These are phyloP conservation scores for Slavum lentiscoides DNA, from an alignment of 2,888 invertebrate genomes.

Conservation along the genomic window DNA sequence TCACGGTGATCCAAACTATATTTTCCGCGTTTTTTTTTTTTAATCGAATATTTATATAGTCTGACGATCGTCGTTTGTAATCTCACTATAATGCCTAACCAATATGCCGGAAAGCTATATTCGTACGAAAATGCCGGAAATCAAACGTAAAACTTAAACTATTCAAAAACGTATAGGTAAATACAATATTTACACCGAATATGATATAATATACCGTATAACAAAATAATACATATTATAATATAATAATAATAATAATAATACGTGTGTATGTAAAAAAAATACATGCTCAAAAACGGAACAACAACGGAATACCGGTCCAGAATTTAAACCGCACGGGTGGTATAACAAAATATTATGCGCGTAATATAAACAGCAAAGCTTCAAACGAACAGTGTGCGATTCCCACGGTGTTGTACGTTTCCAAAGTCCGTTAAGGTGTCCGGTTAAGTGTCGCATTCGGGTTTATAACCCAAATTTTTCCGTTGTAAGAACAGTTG, in stretches of 20 bases:
- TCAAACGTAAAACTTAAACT: constrained; percentile 20
- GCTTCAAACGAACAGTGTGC: neutral
- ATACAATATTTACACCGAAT: neutral
- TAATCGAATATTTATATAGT: neutral
- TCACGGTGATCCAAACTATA: constrained; percentile 4
- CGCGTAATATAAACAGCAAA: neutral
- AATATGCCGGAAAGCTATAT: constrained; percentile 47
- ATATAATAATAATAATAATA: neutral
- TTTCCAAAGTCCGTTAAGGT: neutral
- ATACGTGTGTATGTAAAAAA: neutral
- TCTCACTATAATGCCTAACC: constrained; percentile 50
- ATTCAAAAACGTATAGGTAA: constrained; percentile 22
- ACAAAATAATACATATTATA: constrained; percentile 20
- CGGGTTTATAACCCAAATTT: constrained; percentile 67
- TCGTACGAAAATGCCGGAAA: constrained; percentile 34
- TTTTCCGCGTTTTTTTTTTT: neutral
- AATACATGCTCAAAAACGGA: constrained; percentile 3
- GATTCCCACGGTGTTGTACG: neutral
- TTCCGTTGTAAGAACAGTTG: constrained; percentile 80
- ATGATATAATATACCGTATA: neutral
- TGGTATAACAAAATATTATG: neutral
- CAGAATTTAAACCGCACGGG: constrained; percentile 7
- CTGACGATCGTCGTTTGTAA: constrained; percentile 8
- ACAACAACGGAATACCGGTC: neutral
- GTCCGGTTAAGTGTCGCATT: constrained; percentile 35